These are phyloP conservation scores for Marisa cornuarietis DNA, from an alignment of 1,140 invertebrate genomes.

Conservation along the genomic window DNA sequence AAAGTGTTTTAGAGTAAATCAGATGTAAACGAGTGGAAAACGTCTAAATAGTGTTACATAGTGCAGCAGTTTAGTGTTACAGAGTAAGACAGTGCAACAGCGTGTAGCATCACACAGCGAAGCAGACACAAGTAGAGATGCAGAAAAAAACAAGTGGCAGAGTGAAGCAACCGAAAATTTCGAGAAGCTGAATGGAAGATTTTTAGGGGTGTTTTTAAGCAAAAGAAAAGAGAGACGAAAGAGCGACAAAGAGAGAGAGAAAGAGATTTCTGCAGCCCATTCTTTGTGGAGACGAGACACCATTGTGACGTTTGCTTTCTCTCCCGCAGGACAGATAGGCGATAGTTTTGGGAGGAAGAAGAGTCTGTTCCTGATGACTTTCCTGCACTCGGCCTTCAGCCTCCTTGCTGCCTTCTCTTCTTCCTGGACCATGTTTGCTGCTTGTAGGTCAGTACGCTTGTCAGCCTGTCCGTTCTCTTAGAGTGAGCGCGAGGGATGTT, in stretches of 20 bases:
- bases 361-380: background rate
- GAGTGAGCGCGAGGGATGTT: background rate
- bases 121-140: too few species aligned
- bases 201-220: background rate
- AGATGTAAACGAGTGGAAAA: too few species aligned
- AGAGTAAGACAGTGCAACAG: too few species aligned
- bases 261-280: background rate
- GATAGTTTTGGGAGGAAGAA: constrained; percentile 33
- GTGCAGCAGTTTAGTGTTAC: too few species aligned
- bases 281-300: too few species aligned
- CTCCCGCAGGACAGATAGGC: constrained; percentile 24
- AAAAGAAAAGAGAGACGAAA: background rate
- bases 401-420: constrained; percentile 19
- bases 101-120: too few species aligned
- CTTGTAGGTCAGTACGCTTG: constrained; percentile 20
- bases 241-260: background rate
- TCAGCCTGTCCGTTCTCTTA: constrained; percentile 7
- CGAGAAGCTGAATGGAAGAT: background rate
- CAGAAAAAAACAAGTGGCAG: too few species aligned
- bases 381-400: constrained; percentile 15
- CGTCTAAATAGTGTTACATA: too few species aligned
- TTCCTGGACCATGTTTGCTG: constrained; percentile 36
- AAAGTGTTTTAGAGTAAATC: too few species aligned
- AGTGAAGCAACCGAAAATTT: too few species aligned
- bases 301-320: background rate